Evolutionary conservation across 2,113 vertebrate genomes (phyloP), one percentile per base, ranked within the genome.

Genomic region (Brachyhypopomus gauderio): DNA sequence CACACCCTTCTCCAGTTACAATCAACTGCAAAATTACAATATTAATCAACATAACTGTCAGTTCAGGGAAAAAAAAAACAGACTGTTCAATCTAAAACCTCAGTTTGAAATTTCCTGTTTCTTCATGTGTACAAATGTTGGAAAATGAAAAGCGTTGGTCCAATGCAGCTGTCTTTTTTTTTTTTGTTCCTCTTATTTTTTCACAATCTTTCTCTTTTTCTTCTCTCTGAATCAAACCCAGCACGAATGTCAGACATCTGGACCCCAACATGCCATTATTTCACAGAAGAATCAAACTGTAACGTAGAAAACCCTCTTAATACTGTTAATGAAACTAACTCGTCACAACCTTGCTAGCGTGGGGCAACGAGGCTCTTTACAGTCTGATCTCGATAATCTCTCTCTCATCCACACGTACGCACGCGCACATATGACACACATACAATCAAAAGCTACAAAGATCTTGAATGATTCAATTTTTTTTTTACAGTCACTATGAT

Each of bases 311-410:
- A 89, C 85, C 89, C 91, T 95, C 93, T 94, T 98, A 98, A 98
- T 97, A 98, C 97, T 98, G 96, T 95, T 95, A 95, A 96, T 96
- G 92, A 94, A 95, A 95, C 93, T 94, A 94, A 90, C 93, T 93
- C 91, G 91, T 93, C 93, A 93, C 91, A 94, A 79, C 63, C 58
- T 75, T 20, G 52, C 36, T 59, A 60, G 72, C 75, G 90, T 92
- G 91, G 93, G 91, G 93, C 93, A 93, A 94, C 93, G 93, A 93
- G 94, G 85, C 92, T 88, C 82, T 94, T 94, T 94, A 94, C 94
- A 95, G 93, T 94, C 91, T 89, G 86, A 79, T 62, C 73, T 76
- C 80, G 45, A 20, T 30, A 25, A 64, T 62, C 72, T n/a, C 77
- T 1, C 64, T 23, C 75, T 11, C 62, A 16, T 20, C 3, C 9